phyloP scores from a whole-genome alignment of 1,140 invertebrate genomes.

The Dendrolimus kikuchii region DNA sequence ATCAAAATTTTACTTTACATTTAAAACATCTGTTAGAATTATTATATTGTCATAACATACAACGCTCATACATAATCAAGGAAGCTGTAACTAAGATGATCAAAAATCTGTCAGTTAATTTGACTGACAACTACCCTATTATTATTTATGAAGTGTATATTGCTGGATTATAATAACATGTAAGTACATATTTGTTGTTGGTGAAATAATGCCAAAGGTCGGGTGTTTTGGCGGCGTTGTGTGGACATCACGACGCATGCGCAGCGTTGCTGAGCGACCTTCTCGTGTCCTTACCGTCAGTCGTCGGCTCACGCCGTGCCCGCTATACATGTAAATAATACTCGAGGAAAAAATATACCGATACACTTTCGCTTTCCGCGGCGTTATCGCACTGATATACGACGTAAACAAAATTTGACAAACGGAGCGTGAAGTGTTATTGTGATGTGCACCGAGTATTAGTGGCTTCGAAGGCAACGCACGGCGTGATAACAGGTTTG shows the following conservation, averaged over 20 bases:
- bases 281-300: slow-evolving; percentile 59
- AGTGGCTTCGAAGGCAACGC: slow-evolving; percentile 12
- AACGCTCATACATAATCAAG: too few relatives aligned
- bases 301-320: slow-evolving; percentile 40
- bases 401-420: slow-evolving; percentile 3
- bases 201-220: slow-evolving; percentile 26
- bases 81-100: too few relatives aligned
- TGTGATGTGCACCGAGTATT: slow-evolving; percentile 19
- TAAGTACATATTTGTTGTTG: too few relatives aligned
- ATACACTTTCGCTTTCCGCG: slow-evolving; percentile 41
- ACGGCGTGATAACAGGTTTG: slow-evolving; percentile 18
- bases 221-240: slow-evolving; percentile 22
- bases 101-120: too few relatives aligned
- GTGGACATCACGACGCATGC: slow-evolving; percentile 38
- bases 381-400: slow-evolving; percentile 16
- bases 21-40: too few relatives aligned
- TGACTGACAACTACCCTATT: too few relatives aligned
- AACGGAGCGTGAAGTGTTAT: slow-evolving; percentile 14
- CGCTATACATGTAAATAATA: slow-evolving; percentile 38
- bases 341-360: slow-evolving; percentile 22
- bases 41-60: too few relatives aligned
- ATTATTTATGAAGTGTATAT: too few relatives aligned
- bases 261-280: slow-evolving; percentile 46
- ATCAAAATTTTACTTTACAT: too few relatives aligned
- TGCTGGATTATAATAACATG: too few relatives aligned